Conservation (phyloP, 92 coral and sea anemone species). For the Epizoanthus rinbou region DNA sequence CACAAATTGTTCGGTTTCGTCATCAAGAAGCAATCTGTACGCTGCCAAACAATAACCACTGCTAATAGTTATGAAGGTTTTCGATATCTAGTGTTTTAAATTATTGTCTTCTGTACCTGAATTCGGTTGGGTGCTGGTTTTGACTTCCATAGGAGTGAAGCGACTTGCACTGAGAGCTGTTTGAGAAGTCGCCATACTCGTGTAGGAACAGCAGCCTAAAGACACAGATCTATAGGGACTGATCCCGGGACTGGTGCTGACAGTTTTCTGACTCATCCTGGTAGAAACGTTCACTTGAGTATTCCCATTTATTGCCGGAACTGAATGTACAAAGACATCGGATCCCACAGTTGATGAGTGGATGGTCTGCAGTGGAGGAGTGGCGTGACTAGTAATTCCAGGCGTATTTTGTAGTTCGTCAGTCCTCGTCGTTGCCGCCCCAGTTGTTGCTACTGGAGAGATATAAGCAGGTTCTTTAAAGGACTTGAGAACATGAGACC, state of each 20-base stretch:
- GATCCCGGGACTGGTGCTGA: neutral
- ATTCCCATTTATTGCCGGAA: neutral
- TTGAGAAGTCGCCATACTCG: neutral
- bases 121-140: neutral
- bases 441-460: neutral
- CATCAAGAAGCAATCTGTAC: no score
- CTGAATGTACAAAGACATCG: neutral
- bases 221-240: neutral
- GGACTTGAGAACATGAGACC: neutral
- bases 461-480: neutral
- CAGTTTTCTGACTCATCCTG: neutral
- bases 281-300: neutral
- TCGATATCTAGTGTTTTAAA: neutral
- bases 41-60: neutral
- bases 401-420: neutral
- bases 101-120: conserved; percentile 16
- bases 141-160: neutral
- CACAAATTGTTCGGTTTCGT: neutral
- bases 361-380: conserved; percentile 6
- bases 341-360: neutral
- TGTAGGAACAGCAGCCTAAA: neutral
- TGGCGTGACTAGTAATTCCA: neutral
- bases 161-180: neutral
- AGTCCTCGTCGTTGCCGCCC: neutral
- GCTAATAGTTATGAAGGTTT: neutral